A percentile compares a stretch with the other conserved stretches of the same genome.
Conservation (phyloP, 2,113 vertebrate species). For the Murina feae region DNA sequence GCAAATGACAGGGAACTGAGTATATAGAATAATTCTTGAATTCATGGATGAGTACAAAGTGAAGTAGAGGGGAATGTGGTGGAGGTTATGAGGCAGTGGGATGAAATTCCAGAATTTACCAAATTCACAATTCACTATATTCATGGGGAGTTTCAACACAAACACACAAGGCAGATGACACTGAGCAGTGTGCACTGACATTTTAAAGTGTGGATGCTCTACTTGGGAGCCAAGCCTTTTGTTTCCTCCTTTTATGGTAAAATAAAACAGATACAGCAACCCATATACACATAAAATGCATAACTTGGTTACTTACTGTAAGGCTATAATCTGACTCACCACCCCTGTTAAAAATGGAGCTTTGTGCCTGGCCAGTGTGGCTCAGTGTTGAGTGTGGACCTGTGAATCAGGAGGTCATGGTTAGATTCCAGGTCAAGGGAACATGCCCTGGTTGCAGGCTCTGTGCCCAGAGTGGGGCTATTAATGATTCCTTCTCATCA, state of each 20-base stretch:
- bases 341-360: neutral
- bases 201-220: neutral
- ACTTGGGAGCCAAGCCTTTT: neutral
- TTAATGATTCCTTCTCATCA: no score
- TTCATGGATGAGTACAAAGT: neutral
- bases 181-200: neutral
- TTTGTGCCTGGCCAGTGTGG: neutral
- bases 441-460: no score
- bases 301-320: neutral
- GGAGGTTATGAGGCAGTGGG: neutral
- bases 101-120: neutral
- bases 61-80: neutral
- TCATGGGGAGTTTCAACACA: neutral
- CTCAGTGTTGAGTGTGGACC: no score
- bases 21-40: neutral
- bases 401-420: no score
- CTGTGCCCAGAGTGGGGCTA: no score
- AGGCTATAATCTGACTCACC: neutral
- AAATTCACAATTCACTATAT: neutral
- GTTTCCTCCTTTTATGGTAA: neutral
- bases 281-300: neutral
- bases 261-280: neutral
- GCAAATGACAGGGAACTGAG: neutral
- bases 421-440: no score
- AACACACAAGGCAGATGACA: neutral